Base-by-base conservation (phyloP, 2,888 invertebrate genomes). In the Drosophila siamana region DNA sequence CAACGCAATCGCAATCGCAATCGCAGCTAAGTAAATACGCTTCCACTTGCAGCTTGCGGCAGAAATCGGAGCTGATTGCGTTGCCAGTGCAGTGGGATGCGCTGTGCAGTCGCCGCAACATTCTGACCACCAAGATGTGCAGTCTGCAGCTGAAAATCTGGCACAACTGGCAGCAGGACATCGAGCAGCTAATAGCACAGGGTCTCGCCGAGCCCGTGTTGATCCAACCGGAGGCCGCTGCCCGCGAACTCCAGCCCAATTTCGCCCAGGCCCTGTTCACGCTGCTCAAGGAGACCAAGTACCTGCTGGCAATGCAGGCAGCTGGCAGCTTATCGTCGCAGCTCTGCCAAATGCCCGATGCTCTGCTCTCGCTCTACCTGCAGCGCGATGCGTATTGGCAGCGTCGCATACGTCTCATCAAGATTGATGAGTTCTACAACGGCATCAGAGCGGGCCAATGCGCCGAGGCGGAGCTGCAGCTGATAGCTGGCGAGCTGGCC, bases 351-450 rank as follows among this genome's bases (percentile, higher is more conserved):
- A 66, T 91, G 57, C 86, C 92, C 4, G 57, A 60, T 13, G 70
- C 67, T 6, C 69, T 90, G 41, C 69, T 89, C 5, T 66, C 76
- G 7, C 79, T 92, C 1, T 92, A 91, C 57, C 79, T 69, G 28
- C 66, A 86, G 41, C 78, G 89, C 48, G 83, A 91, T 57, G 87
- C 80, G 24, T 86, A 90, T 61, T 92, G 90, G 90, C 80, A 86
- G 8, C 89, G 89, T 8, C 88, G 87, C 41, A 89, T 89, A 69
- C 93, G 93, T n/a, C 89, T 94, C 38, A 93, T 94, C 79, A 93
- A 95, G 47, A 94, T 95, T 41, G 94, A 94, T 5, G 93, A 95
- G 56, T 95, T 96, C 95, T 98, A 98, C 92, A 98, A 98, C 91
- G 95, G 95, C 76, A 95, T 98, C 60, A 94, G 95, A 48, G 94